Conservation (phyloP, 2,888 invertebrate genomes). For the Deilephila elpenor region DNA sequence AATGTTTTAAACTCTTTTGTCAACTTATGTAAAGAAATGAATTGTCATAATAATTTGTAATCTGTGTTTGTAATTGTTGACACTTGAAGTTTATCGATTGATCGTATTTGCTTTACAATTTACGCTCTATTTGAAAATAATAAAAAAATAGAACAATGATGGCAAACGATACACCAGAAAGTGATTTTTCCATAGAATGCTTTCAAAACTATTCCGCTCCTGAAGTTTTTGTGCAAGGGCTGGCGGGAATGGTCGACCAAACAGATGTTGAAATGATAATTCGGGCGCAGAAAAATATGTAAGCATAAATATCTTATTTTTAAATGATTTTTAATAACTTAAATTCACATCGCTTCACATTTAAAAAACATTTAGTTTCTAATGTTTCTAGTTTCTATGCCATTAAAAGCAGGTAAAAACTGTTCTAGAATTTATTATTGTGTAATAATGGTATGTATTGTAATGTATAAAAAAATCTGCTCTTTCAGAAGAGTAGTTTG, state of each 20-base stretch:
- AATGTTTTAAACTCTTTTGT: too few relatives aligned
- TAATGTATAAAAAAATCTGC: too few relatives aligned
- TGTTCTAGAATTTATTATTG: too few relatives aligned
- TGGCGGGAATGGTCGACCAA: conserved; percentile 96
- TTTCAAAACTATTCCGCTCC: conserved; percentile 96
- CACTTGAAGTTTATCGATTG: not conserved
- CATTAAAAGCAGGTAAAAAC: too few relatives aligned
- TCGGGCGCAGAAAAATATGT: conserved; percentile 96
- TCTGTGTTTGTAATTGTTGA: too few relatives aligned
- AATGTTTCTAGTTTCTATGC: too few relatives aligned
- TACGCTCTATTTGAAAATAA: conserved; percentile 3
- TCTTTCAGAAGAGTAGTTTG: too few relatives aligned
- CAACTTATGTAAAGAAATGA: too few relatives aligned
- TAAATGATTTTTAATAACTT: not conserved
- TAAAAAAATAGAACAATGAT: conserved; percentile 51
- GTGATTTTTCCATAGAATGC: conserved; percentile 92
- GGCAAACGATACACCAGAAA: conserved; percentile 86
- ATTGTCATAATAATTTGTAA: too few relatives aligned
- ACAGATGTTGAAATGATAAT: conserved; percentile 96
- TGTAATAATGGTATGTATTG: too few relatives aligned
- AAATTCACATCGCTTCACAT: not conserved
- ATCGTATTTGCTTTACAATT: not conserved
- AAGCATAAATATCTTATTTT: conserved; percentile 55
- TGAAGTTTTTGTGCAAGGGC: conserved; percentile 96
- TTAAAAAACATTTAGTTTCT: not conserved